Evolutionary conservation across 2,888 invertebrate species (phyloP), one percentile per base, ranked within the genome.

Genomic region (Sinelater perroti): DNA sequence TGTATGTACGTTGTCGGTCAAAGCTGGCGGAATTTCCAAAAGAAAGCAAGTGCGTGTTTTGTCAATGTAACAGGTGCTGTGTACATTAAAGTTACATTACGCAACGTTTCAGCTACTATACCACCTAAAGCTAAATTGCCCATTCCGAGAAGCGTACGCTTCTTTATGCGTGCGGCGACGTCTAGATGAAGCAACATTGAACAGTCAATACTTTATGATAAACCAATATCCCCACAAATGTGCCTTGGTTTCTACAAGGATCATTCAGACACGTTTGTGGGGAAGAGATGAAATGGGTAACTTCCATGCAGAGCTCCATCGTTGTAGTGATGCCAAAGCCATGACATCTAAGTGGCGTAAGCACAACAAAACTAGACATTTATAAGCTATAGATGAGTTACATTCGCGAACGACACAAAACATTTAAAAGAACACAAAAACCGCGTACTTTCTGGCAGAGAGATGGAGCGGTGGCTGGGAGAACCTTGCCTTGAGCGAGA

Each of bases 391-490:
- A 20, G 24, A 18, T 44, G 24, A 18, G 1, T 30, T 3, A 16
- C 38, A 51, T 38, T 36, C 45, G 28, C 28, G 26, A 31, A 58
- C 52, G 60, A 53, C 47, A 47, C 60, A 49, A 46, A 17, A 56
- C 51, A 59, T 17, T 28, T 28, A 53, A 55, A 56, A 56, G 44
- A 50, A 56, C 51, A 57, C 33, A 57, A 63, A 64, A 69, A 63
- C 64, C 72, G 69, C 87, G 84, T 90, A 90, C 90, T 90, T 90
- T 90, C 90, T 78, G 90, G 90, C 80, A 90, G 86, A 79, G 90
- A 90, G 85, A 90, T 89, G 83, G 90, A 90, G 78, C 90, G 88
- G 82, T 88, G 87, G 80, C 88, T 87, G 71, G 88, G 86, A 71
- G 88, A 87, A 75, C 85, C 84, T 75, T 85, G 85, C 75, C 84